phyloP scores from a whole-genome alignment of 2,888 invertebrate species.

The Limnephilus rhombicus region DNA sequence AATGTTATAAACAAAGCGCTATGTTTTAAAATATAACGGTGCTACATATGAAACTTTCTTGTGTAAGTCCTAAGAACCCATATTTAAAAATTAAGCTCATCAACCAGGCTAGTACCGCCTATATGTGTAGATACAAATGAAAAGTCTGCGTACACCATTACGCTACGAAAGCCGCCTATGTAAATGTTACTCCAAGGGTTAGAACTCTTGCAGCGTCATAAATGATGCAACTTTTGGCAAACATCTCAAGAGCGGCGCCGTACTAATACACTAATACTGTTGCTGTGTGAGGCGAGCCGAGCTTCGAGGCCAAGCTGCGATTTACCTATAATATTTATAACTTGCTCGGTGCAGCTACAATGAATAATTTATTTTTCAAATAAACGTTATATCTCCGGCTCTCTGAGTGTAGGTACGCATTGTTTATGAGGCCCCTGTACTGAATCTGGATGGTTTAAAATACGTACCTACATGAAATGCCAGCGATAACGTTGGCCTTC shows the following conservation, averaged over 20 bases:
- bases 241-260: not conserved
- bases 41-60: too few relatives aligned
- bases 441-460: constrained; percentile 8
- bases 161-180: not conserved
- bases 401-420: not conserved
- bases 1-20: too few relatives aligned
- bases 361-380: not conserved
- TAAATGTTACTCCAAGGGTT: not conserved
- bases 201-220: not conserved
- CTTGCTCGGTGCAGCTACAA: not conserved
- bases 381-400: not conserved
- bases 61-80: too few relatives aligned
- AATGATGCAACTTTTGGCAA: constrained; percentile 1
- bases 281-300: not conserved
- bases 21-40: too few relatives aligned
- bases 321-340: not conserved
- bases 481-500: constrained; percentile 56
- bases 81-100: not conserved
- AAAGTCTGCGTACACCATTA: not conserved
- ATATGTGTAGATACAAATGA: not conserved
- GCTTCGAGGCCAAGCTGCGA: not conserved
- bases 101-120: not conserved
- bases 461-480: constrained; percentile 48
- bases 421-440: not conserved
- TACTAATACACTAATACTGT: not conserved